Conservation (phyloP, 2,113 vertebrate genomes). For the Oceanodroma tethys region DNA sequence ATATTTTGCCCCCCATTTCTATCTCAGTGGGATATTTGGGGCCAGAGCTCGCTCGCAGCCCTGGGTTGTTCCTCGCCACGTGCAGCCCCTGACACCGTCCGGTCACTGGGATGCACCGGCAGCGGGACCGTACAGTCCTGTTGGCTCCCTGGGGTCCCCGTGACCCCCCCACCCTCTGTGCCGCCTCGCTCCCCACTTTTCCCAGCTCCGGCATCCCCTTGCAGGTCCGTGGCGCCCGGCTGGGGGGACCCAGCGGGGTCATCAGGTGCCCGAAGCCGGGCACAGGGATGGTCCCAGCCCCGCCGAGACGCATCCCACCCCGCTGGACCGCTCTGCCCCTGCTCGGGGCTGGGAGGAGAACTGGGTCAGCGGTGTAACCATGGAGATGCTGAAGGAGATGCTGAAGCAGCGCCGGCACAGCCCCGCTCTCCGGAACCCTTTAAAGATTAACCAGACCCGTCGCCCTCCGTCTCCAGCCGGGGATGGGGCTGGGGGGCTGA, state of each 20-base stretch:
- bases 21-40: fast-evolving
- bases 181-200: neutral
- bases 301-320: neutral
- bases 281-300: neutral
- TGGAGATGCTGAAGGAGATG: constrained; percentile 79
- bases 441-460: constrained; percentile 18
- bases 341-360: constrained; percentile 72
- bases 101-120: fast-evolving
- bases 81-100: neutral
- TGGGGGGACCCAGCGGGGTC: neutral
- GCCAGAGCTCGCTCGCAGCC: neutral
- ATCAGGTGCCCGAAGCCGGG: fast-evolving
- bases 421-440: constrained; percentile 64
- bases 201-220: neutral
- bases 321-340: neutral
- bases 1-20: fast-evolving
- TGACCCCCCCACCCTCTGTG: no score
- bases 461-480: neutral
- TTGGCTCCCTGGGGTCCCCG: neutral
- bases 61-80: fast-evolving
- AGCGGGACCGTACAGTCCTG: neutral
- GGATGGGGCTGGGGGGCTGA: neutral
- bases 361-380: constrained; percentile 82
- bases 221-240: fast-evolving
- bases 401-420: constrained; percentile 64